These are phyloP conservation scores for Liolophura sinensis DNA, from an alignment of 1,140 invertebrate genomes.

Conservation along the genomic window DNA sequence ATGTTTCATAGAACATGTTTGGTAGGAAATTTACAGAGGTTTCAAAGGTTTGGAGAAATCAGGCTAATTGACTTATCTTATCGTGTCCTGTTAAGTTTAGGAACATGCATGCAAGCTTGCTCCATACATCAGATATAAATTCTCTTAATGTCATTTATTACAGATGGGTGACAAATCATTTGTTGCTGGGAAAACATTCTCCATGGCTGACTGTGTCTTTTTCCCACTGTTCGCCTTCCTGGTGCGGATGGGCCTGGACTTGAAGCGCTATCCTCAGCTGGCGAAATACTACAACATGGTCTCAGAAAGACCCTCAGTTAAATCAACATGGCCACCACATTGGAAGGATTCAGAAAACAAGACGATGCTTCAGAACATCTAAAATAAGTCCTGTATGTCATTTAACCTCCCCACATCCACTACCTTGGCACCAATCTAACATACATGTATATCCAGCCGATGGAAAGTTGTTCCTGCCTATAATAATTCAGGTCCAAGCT, in stretches of 20 bases:
- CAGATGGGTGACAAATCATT: constrained; percentile 1
- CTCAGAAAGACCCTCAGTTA: constrained; percentile 9
- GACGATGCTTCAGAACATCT: background rate
- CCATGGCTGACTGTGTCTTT: constrained; percentile 27
- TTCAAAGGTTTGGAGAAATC: too few species aligned
- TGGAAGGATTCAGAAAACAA: constrained; percentile 16
- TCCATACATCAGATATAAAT: background rate
- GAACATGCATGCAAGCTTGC: too few species aligned
- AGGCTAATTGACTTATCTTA: too few species aligned
- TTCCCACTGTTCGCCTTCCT: constrained; percentile 54
- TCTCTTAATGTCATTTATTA: background rate
- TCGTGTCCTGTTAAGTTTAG: too few species aligned
- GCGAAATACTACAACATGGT: constrained; percentile 21
- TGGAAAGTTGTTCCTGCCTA: too few species aligned
- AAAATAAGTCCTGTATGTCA: background rate
- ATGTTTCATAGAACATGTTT: too few species aligned
- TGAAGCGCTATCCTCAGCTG: constrained; percentile 32
- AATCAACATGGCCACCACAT: constrained; percentile 28
- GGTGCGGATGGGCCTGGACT: constrained; percentile 61
- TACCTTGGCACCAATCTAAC: too few species aligned
- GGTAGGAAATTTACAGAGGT: too few species aligned
- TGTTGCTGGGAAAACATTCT: constrained; percentile 17
- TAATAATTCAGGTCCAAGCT: too few species aligned
- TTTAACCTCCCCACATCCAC: too few species aligned
- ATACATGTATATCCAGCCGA: too few species aligned